Evolutionary conservation across 2,113 vertebrate species (phyloP).

Genomic region (Serinus canaria): DNA sequence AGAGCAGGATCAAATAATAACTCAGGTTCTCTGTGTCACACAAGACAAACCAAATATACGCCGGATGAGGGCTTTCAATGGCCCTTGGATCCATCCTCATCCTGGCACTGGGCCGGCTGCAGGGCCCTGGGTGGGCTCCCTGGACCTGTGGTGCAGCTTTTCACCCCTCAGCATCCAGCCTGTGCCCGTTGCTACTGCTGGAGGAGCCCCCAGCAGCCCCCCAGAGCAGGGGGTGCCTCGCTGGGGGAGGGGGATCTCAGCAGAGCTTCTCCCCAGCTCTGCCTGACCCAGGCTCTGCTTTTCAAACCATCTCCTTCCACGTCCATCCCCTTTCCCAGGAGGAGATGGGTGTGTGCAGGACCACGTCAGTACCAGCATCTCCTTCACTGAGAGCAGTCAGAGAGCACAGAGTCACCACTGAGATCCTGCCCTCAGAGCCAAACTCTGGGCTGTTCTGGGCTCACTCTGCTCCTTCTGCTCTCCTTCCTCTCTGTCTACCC

Average conservation of each 20-base stretch:
- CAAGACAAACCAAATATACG: constrained; percentile 54
- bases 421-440: background rate
- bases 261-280: background rate
- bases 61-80: background rate
- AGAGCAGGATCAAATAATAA: constrained; percentile 68
- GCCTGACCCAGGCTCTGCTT: background rate
- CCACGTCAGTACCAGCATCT: fast-evolving
- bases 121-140: constrained; percentile 58
- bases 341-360: background rate
- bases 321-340: background rate
- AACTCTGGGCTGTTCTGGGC: background rate
- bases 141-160: background rate
- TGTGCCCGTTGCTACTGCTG: background rate
- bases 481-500: background rate
- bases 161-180: background rate
- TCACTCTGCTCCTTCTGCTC: background rate
- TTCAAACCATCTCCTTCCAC: background rate
- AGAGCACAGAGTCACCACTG: background rate
- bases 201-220: background rate
- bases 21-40: constrained; percentile 60
- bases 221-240: fast-evolving
- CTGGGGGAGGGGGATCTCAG: background rate
- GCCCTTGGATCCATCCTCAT: background rate
- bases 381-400: fast-evolving
- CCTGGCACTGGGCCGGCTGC: background rate